Evolutionary conservation across 2,888 invertebrate genomes (phyloP), one percentile per base, ranked within the genome.

Genomic region (Phyllotreta cruciferae): DNA sequence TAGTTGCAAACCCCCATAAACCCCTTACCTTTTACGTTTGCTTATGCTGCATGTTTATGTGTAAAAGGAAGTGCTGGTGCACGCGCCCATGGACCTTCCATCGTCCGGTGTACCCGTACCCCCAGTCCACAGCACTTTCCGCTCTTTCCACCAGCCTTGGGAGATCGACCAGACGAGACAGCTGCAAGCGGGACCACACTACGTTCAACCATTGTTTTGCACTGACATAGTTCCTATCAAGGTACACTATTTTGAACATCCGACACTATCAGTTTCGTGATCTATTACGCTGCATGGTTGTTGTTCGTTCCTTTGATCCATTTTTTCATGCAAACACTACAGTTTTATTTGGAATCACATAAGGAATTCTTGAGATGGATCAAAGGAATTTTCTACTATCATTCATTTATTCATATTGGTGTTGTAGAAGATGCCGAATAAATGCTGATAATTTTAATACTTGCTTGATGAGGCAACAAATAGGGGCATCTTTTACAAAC

Each of bases 141-240:
- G 82, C 74, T 83, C 84, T 73, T 85, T 88, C 85, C 88, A 88
- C 83, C 88, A 88, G 83, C 87, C 86, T 72, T 88, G 88, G 88
- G 88, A 88, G 83, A 82, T 87, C 81, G 84, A 85, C 77, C 86
- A 86, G 79, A 84, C 86, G 75, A 83, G 87, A 80, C 83, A 82
- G 74, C 62, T 68, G 44, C 69, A 70, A 50, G 57, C 70, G 67
- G 55, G 54, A 34, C 77, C 76, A 67, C 79, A 79, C 77, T 78
- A 79, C 77, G 74, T 78, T 74, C 78, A 77, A 73, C 75, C 67
- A 52, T 56, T 80, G 73, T 81, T 78, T 79, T 81, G 81, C 79
- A 83, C 84, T 75, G 84, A 84, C 76, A 82, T 84, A 77, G 84
- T 85, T 72, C 84, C 84, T 73, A 85, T 85, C 71, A 83, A 85